A percentile compares a stretch with the other conserved stretches of the same genome.
Evolutionary conservation across 2,113 vertebrate species (phyloP).

Genomic region (Dolichotis patagonum): DNA sequence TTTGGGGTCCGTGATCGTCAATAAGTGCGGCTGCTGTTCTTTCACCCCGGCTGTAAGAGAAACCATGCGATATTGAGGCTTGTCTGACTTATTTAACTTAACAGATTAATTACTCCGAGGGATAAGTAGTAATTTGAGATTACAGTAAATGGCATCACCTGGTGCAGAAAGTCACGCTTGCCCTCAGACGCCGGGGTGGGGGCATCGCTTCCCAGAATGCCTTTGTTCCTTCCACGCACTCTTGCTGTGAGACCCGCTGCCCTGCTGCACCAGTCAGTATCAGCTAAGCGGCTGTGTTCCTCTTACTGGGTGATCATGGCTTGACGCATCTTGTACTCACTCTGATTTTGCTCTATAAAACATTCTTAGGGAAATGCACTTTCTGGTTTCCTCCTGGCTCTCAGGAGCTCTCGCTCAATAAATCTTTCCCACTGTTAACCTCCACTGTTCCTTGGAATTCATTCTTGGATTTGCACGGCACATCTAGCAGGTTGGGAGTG

Average conservation of each 20-base stretch:
- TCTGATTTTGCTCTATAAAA: neutral
- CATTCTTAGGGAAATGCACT: neutral
- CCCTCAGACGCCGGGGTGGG: neutral
- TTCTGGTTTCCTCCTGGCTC: neutral
- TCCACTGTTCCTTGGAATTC: neutral
- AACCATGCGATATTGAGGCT: neutral
- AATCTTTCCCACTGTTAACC: neutral
- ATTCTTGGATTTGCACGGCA: neutral
- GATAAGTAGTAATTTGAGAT: neutral
- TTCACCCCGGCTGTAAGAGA: neutral
- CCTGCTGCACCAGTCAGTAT: neutral
- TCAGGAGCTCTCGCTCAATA: neutral
- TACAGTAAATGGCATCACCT: neutral
- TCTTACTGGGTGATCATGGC: neutral
- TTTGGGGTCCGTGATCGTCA: neutral
- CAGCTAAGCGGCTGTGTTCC: neutral
- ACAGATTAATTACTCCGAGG: no score
- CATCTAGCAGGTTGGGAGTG: neutral
- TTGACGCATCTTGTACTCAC: neutral
- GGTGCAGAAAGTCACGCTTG: neutral
- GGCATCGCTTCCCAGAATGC: neutral
- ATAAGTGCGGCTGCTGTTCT: neutral
- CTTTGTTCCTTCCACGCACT: neutral
- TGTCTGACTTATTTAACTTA: neutral
- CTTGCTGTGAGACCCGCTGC: neutral